A percentile compares a stretch with the other conserved stretches of the same genome.
Evolutionary conservation across 2,113 vertebrate species (phyloP).

Genomic region (Corynorhinus townsendii): DNA sequence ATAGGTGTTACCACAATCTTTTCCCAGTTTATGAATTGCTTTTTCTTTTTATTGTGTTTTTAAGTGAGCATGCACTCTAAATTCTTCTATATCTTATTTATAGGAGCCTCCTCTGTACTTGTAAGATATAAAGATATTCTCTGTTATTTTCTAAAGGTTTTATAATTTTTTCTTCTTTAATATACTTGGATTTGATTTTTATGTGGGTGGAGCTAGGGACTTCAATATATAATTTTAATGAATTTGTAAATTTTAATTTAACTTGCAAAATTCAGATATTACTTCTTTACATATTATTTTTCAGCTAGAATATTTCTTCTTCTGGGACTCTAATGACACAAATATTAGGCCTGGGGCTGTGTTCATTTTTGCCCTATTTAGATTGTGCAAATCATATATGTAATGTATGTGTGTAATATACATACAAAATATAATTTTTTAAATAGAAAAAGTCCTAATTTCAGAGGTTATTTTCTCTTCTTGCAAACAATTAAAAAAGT

Average conservation of each 20-base stretch:
- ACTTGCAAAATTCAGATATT: not conserved
- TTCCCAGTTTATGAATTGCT: not conserved
- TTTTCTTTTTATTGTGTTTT: not conserved
- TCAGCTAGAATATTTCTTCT: not conserved
- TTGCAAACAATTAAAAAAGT: not conserved
- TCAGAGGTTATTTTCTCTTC: conserved; percentile 6
- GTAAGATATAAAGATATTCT: not conserved
- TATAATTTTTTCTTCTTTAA: conserved; percentile 18
- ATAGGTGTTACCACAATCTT: not conserved
- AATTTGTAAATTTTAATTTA: conserved; percentile 10
- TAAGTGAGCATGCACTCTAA: not conserved
- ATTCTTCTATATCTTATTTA: conserved; percentile 8
- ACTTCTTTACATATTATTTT: not conserved
- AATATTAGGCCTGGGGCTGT: not conserved
- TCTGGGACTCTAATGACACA: not conserved
- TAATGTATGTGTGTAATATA: not conserved
- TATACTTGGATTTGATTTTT: not conserved
- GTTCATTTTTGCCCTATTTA: not conserved
- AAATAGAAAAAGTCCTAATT: not conserved
- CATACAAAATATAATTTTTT: not conserved
- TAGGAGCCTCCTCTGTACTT: not conserved
- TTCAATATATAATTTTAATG: not conserved
- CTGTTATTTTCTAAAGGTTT: not conserved
- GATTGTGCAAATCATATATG: not conserved
- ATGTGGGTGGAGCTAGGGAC: not conserved